A percentile compares a stretch with the other conserved stretches of the same genome.
phyloP scores from a whole-genome alignment of 1,140 invertebrate genomes.

The Dreissena rostriformis region DNA sequence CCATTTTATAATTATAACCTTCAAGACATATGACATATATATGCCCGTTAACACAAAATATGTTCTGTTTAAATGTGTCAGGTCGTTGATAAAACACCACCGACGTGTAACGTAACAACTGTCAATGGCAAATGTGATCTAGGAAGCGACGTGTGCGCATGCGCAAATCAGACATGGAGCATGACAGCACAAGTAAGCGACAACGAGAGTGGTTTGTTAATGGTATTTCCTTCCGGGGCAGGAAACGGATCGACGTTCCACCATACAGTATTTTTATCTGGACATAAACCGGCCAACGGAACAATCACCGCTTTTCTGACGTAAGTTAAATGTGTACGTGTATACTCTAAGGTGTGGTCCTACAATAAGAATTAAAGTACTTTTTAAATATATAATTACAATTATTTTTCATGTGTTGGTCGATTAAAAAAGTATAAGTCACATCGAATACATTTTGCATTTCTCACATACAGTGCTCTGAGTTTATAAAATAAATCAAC shows the following conservation, averaged over 20 bases:
- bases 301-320: too few species aligned
- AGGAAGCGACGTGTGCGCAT: conserved; percentile 23
- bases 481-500: too few species aligned
- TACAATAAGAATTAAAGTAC: too few species aligned
- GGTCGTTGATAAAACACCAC: conserved; percentile 23
- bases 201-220: conserved; percentile 17
- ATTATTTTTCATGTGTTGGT: too few species aligned
- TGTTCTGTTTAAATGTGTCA: background rate
- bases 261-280: background rate
- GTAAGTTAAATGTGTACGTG: background rate
- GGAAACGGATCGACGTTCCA: background rate
- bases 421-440: too few species aligned
- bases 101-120: conserved; percentile 37
- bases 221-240: conserved; percentile 7
- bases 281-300: conserved; percentile 18
- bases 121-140: conserved; percentile 38
- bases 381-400: too few species aligned
- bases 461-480: too few species aligned
- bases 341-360: too few species aligned
- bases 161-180: conserved; percentile 25
- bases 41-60: too few species aligned
- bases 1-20: too few species aligned
- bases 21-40: too few species aligned
- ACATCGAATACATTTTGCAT: too few species aligned
- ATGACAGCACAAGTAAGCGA: conserved; percentile 30